phyloP scores from a whole-genome alignment of 2,113 vertebrate species.

The Rynchops niger region DNA sequence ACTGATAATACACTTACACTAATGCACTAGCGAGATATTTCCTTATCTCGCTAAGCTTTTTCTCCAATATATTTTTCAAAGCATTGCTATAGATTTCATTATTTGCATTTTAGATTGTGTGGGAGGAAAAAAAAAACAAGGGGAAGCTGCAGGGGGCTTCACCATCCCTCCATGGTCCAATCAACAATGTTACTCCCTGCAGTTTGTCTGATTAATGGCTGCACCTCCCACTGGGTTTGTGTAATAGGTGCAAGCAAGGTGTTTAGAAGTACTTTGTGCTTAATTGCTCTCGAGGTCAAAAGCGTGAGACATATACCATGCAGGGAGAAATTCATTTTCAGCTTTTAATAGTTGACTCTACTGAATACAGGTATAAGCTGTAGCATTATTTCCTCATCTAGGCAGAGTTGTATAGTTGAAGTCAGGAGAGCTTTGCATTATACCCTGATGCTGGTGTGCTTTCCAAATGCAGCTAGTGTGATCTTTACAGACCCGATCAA shows the following conservation, averaged over 20 bases:
- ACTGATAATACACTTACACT: too few species aligned
- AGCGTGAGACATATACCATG: conserved; percentile 10
- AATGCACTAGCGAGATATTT: not conserved
- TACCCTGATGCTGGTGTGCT: not conserved
- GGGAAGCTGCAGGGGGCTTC: not conserved
- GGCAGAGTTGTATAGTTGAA: not conserved
- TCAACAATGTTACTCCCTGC: conserved; percentile 69
- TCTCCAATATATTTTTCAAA: not conserved
- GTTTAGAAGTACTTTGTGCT: conserved; percentile 64
- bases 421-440: not conserved
- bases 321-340: conserved; percentile 39
- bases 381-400: conserved; percentile 3
- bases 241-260: conserved; percentile 69
- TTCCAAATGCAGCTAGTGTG: not conserved
- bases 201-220: conserved; percentile 70
- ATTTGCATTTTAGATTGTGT: conserved; percentile 66
- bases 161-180: conserved; percentile 63
- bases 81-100: conserved; percentile 38
- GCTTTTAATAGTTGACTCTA: conserved; percentile 38
- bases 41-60: not conserved
- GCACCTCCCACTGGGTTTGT: conserved; percentile 56
- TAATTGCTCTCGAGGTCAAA: conserved; percentile 63
- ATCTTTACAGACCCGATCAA: not conserved
- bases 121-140: conserved; percentile 11
- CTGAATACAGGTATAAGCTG: not conserved